phyloP scores from a whole-genome alignment of 1,140 invertebrate genomes.

The Drosophila aff. region DNA sequence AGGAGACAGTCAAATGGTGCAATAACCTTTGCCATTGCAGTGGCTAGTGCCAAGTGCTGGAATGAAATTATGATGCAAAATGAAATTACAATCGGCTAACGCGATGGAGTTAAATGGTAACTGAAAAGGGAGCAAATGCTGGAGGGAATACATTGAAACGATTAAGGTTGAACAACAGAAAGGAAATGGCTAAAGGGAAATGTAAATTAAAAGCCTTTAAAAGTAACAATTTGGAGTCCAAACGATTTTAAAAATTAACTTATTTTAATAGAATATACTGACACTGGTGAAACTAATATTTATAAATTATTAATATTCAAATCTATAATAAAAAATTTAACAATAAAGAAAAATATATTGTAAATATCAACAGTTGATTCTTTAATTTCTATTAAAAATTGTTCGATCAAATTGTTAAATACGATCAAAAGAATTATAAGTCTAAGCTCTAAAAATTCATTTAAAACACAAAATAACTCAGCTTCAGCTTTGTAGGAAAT shows the following conservation, averaged over 20 bases:
- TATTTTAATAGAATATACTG: no score
- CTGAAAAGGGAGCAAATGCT: background rate
- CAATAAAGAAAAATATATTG: no score
- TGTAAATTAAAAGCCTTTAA: background rate
- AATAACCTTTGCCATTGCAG: conserved; percentile 72
- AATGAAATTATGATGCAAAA: conserved; percentile 42
- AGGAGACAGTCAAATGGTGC: conserved; percentile 68
- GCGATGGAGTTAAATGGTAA: conserved; percentile 27
- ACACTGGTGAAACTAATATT: no score
- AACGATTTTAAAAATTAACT: background rate
- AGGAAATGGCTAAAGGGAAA: no score
- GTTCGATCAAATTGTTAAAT: background rate
- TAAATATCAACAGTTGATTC: no score
- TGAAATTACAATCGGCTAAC: conserved; percentile 27
- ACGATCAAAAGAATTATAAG: no score
- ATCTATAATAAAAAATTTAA: no score
- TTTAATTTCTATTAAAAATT: no score
- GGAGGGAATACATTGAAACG: conserved; percentile 3
- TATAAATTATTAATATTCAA: no score
- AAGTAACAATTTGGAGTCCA: background rate
- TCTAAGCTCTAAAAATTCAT: background rate
- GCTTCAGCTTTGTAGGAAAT: no score
- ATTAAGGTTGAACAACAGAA: background rate
- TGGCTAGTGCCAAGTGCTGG: conserved; percentile 14
- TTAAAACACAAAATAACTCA: background rate